Base-by-base conservation (phyloP, 2,888 invertebrate species). In the Linhomoeus sp. region DNA sequence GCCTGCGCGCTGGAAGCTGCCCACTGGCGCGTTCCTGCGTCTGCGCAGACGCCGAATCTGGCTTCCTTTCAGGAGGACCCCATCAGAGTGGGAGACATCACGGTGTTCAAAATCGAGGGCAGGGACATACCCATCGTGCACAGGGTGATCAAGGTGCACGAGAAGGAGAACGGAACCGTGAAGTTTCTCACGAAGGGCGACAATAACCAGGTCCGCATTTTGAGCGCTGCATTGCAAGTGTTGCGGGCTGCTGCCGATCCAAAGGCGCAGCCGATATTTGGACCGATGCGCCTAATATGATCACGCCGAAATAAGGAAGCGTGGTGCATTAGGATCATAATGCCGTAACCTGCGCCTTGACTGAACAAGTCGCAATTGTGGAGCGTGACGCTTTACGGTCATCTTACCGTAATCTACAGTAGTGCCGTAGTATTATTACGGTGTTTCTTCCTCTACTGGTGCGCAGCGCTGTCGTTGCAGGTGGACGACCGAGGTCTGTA, bases 401-500 rank as follows among this genome's bases (percentile, higher is more conserved):
- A n/a, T n/a, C n/a, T n/a, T n/a, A n/a, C n/a, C n/a, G n/a, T n/a
- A n/a, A n/a, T n/a, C n/a, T n/a, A n/a, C n/a, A n/a, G n/a, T n/a
- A n/a, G n/a, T n/a, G n/a, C n/a, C n/a, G n/a, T n/a, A n/a, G n/a
- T n/a, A n/a, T n/a, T n/a, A n/a, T n/a, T n/a, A n/a, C n/a, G n/a
- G n/a, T n/a, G n/a, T n/a, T n/a, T n/a, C n/a, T n/a, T n/a, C n/a
- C n/a, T n/a, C n/a, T n/a, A n/a, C n/a, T n/a, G n/a, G n/a, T n/a
- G n/a, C n/a, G n/a, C n/a, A n/a, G n/a, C n/a, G n/a, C n/a, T n/a
- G n/a, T n/a, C n/a, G 36, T 51, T 51, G 15, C 46, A 58, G 55
- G 92, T 99, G 0, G 97, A 97, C 68, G 97, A 99, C 67, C 77
- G 97, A 73, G 97, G 97, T 45, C 73, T 99, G 42, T 99, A 99